These are phyloP conservation scores for Ectemnius lituratus DNA, from an alignment of 2,888 invertebrate genomes.

Conservation along the genomic window DNA sequence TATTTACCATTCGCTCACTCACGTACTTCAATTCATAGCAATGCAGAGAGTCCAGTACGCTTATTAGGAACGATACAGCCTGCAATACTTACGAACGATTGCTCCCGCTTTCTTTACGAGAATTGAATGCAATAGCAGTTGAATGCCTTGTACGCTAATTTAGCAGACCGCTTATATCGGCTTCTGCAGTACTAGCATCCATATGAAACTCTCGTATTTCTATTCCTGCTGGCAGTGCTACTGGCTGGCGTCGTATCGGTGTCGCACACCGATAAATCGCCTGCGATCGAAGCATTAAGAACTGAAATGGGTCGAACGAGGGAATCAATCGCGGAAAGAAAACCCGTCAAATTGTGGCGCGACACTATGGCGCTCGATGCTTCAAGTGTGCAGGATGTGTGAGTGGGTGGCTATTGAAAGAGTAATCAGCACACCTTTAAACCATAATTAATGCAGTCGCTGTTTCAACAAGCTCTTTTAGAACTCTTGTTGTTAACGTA, in stretches of 20 bases:
- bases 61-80: too few species aligned
- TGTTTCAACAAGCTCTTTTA: background rate
- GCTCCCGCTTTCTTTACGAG: too few species aligned
- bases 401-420: constrained; percentile 13
- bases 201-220: background rate
- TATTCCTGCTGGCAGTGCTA: background rate
- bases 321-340: constrained; percentile 47
- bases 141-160: background rate
- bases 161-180: background rate
- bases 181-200: background rate
- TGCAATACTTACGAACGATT: too few species aligned
- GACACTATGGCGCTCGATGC: background rate
- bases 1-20: too few species aligned
- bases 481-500: background rate
- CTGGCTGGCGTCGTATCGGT: constrained; percentile 6
- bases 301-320: constrained; percentile 32
- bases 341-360: constrained; percentile 37
- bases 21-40: too few species aligned
- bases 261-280: constrained; percentile 42
- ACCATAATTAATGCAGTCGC: background rate
- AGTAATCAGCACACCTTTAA: constrained; percentile 36
- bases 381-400: background rate
- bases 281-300: constrained; percentile 42
- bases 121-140: background rate
- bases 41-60: too few species aligned